phyloP scores from a whole-genome alignment of 2,888 invertebrate genomes.

The Nomada fucata region DNA sequence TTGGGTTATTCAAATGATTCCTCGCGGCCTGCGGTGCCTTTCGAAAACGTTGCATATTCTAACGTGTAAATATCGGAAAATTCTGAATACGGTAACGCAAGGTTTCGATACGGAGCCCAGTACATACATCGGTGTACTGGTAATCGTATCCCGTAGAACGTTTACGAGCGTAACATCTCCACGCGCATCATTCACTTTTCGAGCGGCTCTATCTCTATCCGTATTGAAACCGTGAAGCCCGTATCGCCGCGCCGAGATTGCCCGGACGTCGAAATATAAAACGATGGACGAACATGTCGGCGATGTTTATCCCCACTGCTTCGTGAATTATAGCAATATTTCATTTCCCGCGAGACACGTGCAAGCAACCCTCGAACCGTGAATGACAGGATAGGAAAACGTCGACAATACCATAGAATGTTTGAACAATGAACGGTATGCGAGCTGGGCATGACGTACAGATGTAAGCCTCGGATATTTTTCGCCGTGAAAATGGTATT shows the following conservation, averaged over 20 bases:
- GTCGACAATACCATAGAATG: not conserved
- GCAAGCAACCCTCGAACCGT: not conserved
- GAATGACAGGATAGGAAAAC: constrained; percentile 8
- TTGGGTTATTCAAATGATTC: constrained; percentile 67
- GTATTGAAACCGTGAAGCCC: constrained; percentile 34
- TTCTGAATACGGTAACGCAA: constrained; percentile 46
- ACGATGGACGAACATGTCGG: not conserved
- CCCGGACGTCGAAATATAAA: not conserved
- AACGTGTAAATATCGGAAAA: constrained; percentile 67
- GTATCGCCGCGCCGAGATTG: constrained; percentile 7
- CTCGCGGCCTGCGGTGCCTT: constrained; percentile 38
- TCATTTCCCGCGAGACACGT: not conserved
- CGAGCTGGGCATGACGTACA: not conserved
- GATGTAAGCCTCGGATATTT: not conserved
- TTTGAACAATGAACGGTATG: not conserved
- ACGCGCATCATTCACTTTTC: constrained; percentile 56
- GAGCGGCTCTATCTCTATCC: not conserved
- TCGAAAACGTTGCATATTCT: constrained; percentile 62
- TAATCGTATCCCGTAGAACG: constrained; percentile 50
- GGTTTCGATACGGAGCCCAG: constrained; percentile 6
- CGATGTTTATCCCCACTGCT: not conserved
- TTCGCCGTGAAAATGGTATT: not conserved
- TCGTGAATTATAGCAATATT: constrained; percentile 15
- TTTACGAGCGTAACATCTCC: constrained; percentile 53
- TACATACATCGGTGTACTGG: constrained; percentile 15